These are phyloP conservation scores for Euwallacea fornicatus DNA, from an alignment of 1,140 invertebrate genomes.

Conservation along the genomic window DNA sequence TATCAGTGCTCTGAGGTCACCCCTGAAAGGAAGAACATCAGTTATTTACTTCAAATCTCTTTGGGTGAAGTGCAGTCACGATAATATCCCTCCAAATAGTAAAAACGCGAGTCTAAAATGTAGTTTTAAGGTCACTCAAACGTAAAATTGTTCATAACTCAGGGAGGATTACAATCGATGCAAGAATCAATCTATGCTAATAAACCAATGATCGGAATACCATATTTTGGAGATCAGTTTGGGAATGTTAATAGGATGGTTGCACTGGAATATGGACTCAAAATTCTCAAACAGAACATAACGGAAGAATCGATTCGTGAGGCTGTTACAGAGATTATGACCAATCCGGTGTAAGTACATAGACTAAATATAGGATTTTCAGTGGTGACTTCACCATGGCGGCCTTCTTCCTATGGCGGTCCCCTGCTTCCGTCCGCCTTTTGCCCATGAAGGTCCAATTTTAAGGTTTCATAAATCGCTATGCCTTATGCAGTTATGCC, in stretches of 20 bases:
- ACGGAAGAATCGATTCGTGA: constrained; percentile 36
- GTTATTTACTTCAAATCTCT: background rate
- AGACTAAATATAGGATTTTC: background rate
- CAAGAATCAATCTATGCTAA: constrained; percentile 56
- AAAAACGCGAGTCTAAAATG: too few species aligned
- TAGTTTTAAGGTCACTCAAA: constrained; percentile 51
- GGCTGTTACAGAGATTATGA: constrained; percentile 39
- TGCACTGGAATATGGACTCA: constrained; percentile 46
- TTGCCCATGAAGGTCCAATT: too few species aligned
- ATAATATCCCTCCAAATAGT: too few species aligned
- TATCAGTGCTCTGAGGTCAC: background rate
- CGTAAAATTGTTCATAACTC: constrained; percentile 56
- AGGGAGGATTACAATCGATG: constrained; percentile 58
- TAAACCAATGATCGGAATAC: constrained; percentile 58
- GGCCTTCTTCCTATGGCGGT: too few species aligned
- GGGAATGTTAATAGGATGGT: constrained; percentile 47
- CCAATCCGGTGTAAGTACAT: constrained; percentile 40
- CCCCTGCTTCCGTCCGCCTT: too few species aligned
- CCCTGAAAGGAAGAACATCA: background rate
- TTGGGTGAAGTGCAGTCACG: too few species aligned
- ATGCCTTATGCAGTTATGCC: too few species aligned
- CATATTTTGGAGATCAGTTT: constrained; percentile 53
- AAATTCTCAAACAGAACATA: constrained; percentile 41
- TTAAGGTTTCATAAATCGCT: too few species aligned
- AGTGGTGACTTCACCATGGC: background rate